Percentiles rank a stretch among this genome's conserved stretches.
Conservation (phyloP, 1,140 invertebrate species). For the Dendroctonus ponderosae region DNA sequence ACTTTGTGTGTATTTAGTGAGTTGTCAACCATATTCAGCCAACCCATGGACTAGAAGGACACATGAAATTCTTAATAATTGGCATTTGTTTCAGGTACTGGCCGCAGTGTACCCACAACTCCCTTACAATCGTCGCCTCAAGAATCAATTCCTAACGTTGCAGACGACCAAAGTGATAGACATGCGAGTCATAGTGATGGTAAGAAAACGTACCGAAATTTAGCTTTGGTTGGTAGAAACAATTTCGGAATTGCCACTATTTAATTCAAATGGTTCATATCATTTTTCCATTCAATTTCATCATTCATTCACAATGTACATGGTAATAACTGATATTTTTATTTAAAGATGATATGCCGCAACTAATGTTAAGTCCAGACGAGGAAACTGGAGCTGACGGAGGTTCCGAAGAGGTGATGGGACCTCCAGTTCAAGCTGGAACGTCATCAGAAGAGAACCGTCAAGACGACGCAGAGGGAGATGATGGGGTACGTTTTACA, state of each 20-base stretch:
- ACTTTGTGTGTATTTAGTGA: background rate
- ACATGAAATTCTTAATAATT: constrained; percentile 37
- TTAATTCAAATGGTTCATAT: no score
- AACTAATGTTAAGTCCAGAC: constrained; percentile 32
- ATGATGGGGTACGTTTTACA: constrained; percentile 42
- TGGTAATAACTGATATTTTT: no score
- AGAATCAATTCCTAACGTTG: constrained; percentile 42
- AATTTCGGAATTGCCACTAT: no score
- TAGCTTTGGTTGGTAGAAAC: no score
- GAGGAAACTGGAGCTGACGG: constrained; percentile 44
- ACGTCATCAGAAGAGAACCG: constrained; percentile 42
- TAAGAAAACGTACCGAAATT: constrained; percentile 35
- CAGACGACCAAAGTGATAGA: constrained; percentile 40
- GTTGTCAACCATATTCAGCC: constrained; percentile 1
- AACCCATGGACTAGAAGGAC: constrained; percentile 10
- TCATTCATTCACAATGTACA: no score
- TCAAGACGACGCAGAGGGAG: constrained; percentile 41
- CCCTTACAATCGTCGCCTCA: constrained; percentile 71
- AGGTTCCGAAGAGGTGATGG: constrained; percentile 44
- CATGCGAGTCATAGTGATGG: constrained; percentile 48
- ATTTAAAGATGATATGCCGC: constrained; percentile 28
- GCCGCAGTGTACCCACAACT: constrained; percentile 69
- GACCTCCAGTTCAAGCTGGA: constrained; percentile 44
- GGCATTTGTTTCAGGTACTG: constrained; percentile 53
- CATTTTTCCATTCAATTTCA: no score